A percentile compares a stretch with the other conserved stretches of the same genome.
Evolutionary conservation across 2,797 vertebrate species (phyloP).

Genomic region (Rhinoraja longicauda): DNA sequence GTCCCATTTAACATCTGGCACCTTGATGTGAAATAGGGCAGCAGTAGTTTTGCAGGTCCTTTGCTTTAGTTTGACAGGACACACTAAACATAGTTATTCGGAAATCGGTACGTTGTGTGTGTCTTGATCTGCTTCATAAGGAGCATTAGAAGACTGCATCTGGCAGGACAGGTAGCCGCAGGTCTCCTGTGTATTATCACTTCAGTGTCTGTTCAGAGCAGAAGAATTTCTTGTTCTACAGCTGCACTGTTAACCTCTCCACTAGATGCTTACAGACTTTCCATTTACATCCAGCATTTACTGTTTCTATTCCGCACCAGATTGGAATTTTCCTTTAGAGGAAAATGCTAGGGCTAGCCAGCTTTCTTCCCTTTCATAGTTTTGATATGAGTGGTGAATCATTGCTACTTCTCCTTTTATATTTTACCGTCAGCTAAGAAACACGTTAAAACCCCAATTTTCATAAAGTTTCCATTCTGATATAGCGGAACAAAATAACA

Average conservation of each 20-base stretch:
- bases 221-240: background rate
- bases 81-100: too few species aligned
- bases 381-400: background rate
- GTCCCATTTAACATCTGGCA: too few species aligned
- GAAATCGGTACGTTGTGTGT: too few species aligned
- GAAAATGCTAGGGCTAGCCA: background rate
- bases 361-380: background rate
- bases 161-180: too few species aligned
- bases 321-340: background rate
- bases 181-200: too few species aligned
- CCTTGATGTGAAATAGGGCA: too few species aligned
- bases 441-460: background rate
- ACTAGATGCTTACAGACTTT: background rate
- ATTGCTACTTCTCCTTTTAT: background rate
- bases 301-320: slow-evolving; percentile 13
- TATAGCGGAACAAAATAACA: background rate
- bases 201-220: too few species aligned
- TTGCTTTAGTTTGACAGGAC: too few species aligned
- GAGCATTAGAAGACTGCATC: too few species aligned
- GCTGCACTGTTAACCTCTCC: background rate
- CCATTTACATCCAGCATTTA: background rate
- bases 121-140: too few species aligned
- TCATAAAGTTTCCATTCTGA: background rate
- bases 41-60: too few species aligned
- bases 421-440: background rate